phyloP scores from a whole-genome alignment of 2,797 vertebrate genomes.

The Neopelma chrysocephalum region DNA sequence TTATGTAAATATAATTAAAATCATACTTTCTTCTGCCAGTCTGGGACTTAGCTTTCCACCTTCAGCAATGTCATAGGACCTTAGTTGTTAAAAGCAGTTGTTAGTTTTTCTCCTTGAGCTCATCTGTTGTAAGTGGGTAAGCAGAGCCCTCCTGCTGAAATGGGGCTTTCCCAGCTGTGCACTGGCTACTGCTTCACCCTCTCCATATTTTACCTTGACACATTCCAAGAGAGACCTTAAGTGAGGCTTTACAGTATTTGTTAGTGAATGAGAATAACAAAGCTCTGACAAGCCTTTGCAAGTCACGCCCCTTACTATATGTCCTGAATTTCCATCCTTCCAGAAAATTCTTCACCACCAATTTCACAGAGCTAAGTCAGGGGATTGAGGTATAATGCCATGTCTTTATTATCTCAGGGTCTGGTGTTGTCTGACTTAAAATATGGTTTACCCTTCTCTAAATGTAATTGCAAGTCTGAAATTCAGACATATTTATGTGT shows the following conservation, averaged over 20 bases:
- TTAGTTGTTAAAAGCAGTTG: background rate
- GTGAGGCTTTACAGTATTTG: background rate
- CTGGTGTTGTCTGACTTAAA: constrained; percentile 4
- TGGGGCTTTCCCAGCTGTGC: background rate
- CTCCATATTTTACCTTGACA: background rate
- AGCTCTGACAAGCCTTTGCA: background rate
- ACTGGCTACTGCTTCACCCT: background rate
- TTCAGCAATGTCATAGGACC: background rate
- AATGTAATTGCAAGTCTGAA: constrained; percentile 13
- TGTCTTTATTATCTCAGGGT: background rate
- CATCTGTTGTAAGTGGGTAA: background rate
- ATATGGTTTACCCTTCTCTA: background rate
- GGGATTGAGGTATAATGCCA: background rate
- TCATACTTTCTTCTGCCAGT: background rate
- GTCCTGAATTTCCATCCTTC: background rate
- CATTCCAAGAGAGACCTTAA: background rate
- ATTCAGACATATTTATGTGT: constrained; percentile 26
- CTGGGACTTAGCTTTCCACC: background rate
- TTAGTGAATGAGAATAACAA: background rate
- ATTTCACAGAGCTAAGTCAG: background rate
- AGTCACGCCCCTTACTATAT: rapidly evolving
- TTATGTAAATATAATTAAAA: background rate
- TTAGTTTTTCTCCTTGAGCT: background rate
- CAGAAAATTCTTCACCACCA: background rate
- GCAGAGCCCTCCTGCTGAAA: background rate